phyloP scores from a whole-genome alignment of 2,888 invertebrate species.

The Muscina levida region DNA sequence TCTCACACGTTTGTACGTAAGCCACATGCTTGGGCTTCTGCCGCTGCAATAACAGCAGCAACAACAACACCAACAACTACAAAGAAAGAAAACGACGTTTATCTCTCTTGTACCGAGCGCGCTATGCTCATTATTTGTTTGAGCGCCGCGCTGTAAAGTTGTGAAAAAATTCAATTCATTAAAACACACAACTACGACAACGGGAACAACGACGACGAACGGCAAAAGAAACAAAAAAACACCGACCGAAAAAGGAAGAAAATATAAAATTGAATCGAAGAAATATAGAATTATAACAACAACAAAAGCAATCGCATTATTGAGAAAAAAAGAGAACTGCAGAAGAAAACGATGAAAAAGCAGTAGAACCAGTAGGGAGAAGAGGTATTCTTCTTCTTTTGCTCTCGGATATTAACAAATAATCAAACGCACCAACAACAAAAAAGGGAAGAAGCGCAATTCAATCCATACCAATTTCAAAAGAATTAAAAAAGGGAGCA shows the following conservation, averaged over 20 bases:
- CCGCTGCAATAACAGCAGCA: constrained; percentile 22
- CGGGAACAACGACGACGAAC: constrained; percentile 30
- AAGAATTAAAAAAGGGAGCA: constrained; percentile 21
- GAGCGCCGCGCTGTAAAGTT: constrained; percentile 79
- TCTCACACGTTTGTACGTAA: constrained; percentile 42
- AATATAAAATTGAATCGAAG: constrained; percentile 62
- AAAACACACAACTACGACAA: constrained; percentile 62
- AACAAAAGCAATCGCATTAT: constrained; percentile 28
- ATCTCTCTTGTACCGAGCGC: constrained; percentile 65
- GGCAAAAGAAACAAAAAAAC: constrained; percentile 17
- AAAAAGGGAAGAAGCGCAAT: constrained; percentile 43
- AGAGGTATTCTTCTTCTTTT: constrained; percentile 39
- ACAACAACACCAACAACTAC: constrained; percentile 29
- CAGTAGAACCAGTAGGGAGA: constrained; percentile 59
- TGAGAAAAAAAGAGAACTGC: constrained; percentile 35
- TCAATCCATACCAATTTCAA: constrained; percentile 14
- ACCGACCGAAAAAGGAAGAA: constrained; percentile 42
- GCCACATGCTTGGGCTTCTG: constrained; percentile 56
- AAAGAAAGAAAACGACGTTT: constrained; percentile 64
- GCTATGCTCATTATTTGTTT: constrained; percentile 77
- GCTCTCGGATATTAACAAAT: constrained; percentile 16
- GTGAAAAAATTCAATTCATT: constrained; percentile 73
- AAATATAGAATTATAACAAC: constrained; percentile 63
- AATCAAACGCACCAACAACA: constrained; percentile 19
- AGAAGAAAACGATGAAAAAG: constrained; percentile 51